Conservation (phyloP, 2,797 vertebrate genomes). For the Chromobotia macracanthus region DNA sequence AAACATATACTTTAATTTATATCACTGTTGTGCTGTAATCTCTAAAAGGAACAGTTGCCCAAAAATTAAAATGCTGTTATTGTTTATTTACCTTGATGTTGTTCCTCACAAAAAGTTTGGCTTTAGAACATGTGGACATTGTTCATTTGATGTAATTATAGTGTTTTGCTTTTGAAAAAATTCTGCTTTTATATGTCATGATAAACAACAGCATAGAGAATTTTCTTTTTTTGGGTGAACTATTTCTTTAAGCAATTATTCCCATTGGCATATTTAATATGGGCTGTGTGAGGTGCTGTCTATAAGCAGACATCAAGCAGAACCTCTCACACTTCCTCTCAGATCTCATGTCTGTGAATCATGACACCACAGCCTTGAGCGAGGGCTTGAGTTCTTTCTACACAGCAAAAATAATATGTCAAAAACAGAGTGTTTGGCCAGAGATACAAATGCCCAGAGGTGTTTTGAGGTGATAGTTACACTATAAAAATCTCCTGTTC, state of each 20-base stretch:
- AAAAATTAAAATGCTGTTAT: too few relatives aligned
- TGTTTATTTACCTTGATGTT: too few relatives aligned
- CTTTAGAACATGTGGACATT: too few relatives aligned
- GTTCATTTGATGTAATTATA: neutral
- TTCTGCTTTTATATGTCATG: neutral
- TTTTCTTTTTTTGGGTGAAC: neutral
- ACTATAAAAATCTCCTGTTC: too few relatives aligned
- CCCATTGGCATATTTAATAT: neutral
- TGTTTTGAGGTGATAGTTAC: neutral
- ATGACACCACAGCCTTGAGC: slow-evolving; percentile 5
- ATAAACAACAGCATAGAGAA: neutral
- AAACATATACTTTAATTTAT: neutral
- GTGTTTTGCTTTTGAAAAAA: neutral
- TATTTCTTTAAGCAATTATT: neutral
- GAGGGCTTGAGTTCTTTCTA: slow-evolving; percentile 29
- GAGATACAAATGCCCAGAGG: slow-evolving; percentile 10
- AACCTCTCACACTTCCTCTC: slow-evolving; percentile 10
- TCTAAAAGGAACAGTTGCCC: too few relatives aligned
- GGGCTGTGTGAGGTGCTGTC: neutral
- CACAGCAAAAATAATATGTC: slow-evolving; percentile 12
- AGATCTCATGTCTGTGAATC: slow-evolving; percentile 27
- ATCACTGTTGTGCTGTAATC: too few relatives aligned
- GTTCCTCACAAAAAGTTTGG: too few relatives aligned
- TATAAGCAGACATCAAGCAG: neutral
- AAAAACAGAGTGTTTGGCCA: slow-evolving; percentile 16